Evolutionary conservation across 2,888 invertebrate species (phyloP), one percentile per base, ranked within the genome.

Genomic region (Cynaeus angustus): DNA sequence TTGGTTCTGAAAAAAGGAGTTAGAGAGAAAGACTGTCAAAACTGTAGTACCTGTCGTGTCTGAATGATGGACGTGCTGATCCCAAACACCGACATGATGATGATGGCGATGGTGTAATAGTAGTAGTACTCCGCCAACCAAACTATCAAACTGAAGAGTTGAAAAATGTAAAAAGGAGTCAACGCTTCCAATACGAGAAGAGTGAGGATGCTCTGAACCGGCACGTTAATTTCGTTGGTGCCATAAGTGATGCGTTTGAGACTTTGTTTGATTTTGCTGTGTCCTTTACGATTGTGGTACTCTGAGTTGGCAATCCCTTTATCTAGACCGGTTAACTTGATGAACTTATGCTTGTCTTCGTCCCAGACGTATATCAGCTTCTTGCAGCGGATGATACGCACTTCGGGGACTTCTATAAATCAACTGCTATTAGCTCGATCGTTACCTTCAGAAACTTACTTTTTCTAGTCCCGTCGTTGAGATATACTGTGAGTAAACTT

Each of bases 161-260:
- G 97, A 87, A 98, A 98, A 81, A 97, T 92, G 86, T 97, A 98
- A 87, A 97, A 98, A 3, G 98, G 97, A 82, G 97, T 96, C 78
- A 97, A 89, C n/a, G 94, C 92, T 84, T 96, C 96, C 72, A 95
- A 86, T 10, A 93, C 88, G 0, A 96, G 86, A 3, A 96, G 87
- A 0, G 91, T 91, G 72, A 91, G 81, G 53, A 94, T 87, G 59
- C 91, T 89, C 80, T 93, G 91, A 9, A 95, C 90, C 0, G 94
- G 94, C 33, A 97, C 92, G 68, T 90, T 89, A 77, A 96, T 96
- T 84, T 94, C 92, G 84, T 96, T 96, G 45, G 88, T 85, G 0
- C 96, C 96, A 82, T 94, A 96, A 67, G 94, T 91, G 75, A 91
- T 89, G 50, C 93, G 88, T 82, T 95, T 93, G 85, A 61, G 79